Conservation (phyloP, 2,888 invertebrate genomes). For the Ligdia adustata region DNA sequence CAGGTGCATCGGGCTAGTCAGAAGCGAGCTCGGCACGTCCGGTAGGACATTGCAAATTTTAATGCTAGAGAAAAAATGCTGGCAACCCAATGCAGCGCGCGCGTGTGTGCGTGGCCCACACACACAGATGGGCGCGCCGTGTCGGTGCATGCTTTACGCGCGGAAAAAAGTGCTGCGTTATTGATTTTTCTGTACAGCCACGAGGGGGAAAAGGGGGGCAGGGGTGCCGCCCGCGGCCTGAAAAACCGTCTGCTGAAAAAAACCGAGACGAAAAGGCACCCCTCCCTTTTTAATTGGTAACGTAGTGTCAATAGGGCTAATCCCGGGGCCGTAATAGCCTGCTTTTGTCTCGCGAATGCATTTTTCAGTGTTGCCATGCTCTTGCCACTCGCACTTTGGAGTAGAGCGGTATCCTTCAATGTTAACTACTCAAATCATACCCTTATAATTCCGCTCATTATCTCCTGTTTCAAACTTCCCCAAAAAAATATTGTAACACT, state of each 20-base stretch:
- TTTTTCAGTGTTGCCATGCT: conserved; percentile 77
- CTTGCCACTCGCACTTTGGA: conserved; percentile 12
- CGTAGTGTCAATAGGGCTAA: conserved; percentile 84
- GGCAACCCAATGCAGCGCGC: conserved; percentile 63
- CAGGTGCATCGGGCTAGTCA: conserved; percentile 69
- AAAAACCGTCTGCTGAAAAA: conserved; percentile 84
- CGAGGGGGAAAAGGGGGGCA: conserved; percentile 51
- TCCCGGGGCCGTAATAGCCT: conserved; percentile 77
- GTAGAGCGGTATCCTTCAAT: conserved; percentile 2
- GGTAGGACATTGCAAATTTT: conserved; percentile 64
- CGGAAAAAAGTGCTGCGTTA: conserved; percentile 85
- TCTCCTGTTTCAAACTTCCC: no score
- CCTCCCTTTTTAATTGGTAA: conserved; percentile 84
- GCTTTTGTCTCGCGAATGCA: conserved; percentile 79
- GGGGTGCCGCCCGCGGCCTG: conserved; percentile 78
- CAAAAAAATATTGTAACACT: no score
- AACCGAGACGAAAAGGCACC: conserved; percentile 83
- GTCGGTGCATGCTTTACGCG: conserved; percentile 85
- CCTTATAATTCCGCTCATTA: no score
- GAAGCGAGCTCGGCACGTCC: conserved; percentile 49
- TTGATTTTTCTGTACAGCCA: conserved; percentile 83
- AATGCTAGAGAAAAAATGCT: conserved; percentile 71
- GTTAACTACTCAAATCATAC: conserved; percentile 3
- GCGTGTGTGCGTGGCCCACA: conserved; percentile 60
- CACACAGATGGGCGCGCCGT: conserved; percentile 56